These are phyloP conservation scores for Drosophila mojavensis DNA, from an alignment of 1,140 invertebrate species.

Conservation along the genomic window DNA sequence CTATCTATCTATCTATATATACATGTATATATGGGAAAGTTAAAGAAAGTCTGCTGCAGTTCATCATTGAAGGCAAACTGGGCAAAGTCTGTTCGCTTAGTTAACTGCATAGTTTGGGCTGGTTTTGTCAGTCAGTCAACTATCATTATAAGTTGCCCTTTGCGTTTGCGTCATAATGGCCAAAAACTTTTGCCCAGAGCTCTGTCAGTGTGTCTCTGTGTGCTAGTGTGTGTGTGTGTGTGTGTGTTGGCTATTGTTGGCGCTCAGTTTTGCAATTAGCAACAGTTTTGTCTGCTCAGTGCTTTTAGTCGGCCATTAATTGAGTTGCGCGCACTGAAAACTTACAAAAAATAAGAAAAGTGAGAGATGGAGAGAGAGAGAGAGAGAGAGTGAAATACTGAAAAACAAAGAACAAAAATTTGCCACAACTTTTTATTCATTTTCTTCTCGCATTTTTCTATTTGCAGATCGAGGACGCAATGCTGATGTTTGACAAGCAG, in stretches of 20 bases:
- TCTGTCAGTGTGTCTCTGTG: neutral
- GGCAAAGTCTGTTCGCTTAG: constrained; percentile 59
- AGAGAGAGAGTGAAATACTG: constrained; percentile 31
- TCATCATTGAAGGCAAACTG: constrained; percentile 54
- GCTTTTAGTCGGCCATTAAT: constrained; percentile 77
- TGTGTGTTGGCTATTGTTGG: constrained; percentile 54
- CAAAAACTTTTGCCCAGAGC: constrained; percentile 58
- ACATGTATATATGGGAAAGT: neutral
- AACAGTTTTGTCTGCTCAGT: constrained; percentile 74
- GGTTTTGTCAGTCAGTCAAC: constrained; percentile 70
- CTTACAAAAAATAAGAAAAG: constrained; percentile 38
- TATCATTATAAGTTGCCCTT: constrained; percentile 78
- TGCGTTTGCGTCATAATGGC: constrained; percentile 67
- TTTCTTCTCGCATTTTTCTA: constrained; percentile 3
- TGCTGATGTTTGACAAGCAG: constrained; percentile 99
- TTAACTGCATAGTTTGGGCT: constrained; percentile 60
- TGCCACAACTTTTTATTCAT: constrained; percentile 32
- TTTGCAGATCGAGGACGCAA: constrained; percentile 99
- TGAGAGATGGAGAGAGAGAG: constrained; percentile 17
- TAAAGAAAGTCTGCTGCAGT: constrained; percentile 13
- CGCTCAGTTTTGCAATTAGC: constrained; percentile 73
- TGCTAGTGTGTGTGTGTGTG: constrained; percentile 25
- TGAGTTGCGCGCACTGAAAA: constrained; percentile 72
- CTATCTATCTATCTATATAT: neutral
- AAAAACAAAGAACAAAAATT: constrained; percentile 22